Base-by-base conservation (phyloP, 2,113 vertebrate species). In the Nyctibius bracteatus region DNA sequence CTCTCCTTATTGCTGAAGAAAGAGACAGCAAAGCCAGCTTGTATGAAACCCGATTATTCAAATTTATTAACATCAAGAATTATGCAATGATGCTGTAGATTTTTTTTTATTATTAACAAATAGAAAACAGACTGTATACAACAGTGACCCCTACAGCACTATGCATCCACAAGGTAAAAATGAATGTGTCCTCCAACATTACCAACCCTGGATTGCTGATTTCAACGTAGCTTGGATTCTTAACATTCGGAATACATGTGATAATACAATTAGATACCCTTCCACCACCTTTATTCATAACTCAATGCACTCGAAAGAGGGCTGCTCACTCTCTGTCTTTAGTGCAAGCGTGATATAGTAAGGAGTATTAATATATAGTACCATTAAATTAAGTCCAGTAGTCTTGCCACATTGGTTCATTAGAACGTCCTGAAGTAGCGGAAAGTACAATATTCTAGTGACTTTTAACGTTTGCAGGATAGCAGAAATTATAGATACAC, bases 141-240 rank as follows among this genome's bases (percentile, higher is more conserved):
- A 99, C 98, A 98, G 98, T 98, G 98, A 98, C 98, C 98, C 98
- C 98, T 98, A 98, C 98, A 98, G 98, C 98, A 99, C 98, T 97
- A 98, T 96, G 98, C 97, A 99, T 99, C 99, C 99, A 99, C 99
- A 99, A 99, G 99, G 98, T 99, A 99, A 99, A 99, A 99, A 99
- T 99, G 98, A 98, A 98, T 98, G 98, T 98, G 96, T 98, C 98
- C 96, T 98, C 97, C 97, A 97, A 97, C 97, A 95, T 98, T 97
- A 98, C 97, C 98, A 96, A 98, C 97, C 98, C 98, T 97, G 96
- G 96, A 97, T 97, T 96, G 97, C 96, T 97, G 98, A 98, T 98
- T 97, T 98, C 95, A 93, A 96, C 96, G 77, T 96, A 98, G 96
- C 96, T 97, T 97, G 93, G 94, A 94, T 97, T 91, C 92, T 93